Percentiles rank a stretch among this genome's conserved stretches.
Conservation (phyloP, 2,888 invertebrate species). For the Hylaea fasciaria region DNA sequence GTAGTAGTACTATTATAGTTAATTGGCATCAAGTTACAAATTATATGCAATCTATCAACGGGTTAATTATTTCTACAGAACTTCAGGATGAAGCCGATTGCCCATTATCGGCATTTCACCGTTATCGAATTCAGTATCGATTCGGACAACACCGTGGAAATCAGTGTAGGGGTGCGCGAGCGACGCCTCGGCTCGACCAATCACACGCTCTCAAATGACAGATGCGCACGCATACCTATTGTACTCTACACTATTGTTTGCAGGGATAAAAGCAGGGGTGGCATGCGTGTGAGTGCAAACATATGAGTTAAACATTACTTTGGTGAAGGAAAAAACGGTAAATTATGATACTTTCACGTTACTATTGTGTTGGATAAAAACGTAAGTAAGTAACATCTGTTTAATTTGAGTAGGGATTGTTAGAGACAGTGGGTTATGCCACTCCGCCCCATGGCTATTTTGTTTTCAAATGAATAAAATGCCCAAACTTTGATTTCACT, state of each 20-base stretch:
- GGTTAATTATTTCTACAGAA: conserved; percentile 20
- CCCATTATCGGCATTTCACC: conserved; percentile 54
- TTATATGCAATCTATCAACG: no score
- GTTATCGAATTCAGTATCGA: conserved; percentile 75
- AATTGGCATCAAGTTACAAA: no score
- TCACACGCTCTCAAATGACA: conserved; percentile 61
- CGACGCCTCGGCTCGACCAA: conserved; percentile 57
- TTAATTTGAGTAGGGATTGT: background rate
- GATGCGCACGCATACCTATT: conserved; percentile 76
- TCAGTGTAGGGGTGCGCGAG: conserved; percentile 75
- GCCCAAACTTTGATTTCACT: no score
- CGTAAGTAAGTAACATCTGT: background rate
- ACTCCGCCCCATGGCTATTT: no score
- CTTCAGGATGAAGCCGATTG: conserved; percentile 44
- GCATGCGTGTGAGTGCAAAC: conserved; percentile 68
- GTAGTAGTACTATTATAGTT: no score
- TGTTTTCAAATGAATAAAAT: no score
- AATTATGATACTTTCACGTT: conserved; percentile 45
- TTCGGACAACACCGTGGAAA: conserved; percentile 73
- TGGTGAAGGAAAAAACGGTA: conserved; percentile 53
- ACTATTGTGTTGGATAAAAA: conserved; percentile 14
- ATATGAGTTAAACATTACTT: conserved; percentile 66
- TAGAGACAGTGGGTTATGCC: no score
- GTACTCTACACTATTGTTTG: conserved; percentile 68
- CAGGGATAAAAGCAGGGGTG: conserved; percentile 65